Conservation (phyloP, 2,888 invertebrate genomes). For the Folsomia manolachei region DNA sequence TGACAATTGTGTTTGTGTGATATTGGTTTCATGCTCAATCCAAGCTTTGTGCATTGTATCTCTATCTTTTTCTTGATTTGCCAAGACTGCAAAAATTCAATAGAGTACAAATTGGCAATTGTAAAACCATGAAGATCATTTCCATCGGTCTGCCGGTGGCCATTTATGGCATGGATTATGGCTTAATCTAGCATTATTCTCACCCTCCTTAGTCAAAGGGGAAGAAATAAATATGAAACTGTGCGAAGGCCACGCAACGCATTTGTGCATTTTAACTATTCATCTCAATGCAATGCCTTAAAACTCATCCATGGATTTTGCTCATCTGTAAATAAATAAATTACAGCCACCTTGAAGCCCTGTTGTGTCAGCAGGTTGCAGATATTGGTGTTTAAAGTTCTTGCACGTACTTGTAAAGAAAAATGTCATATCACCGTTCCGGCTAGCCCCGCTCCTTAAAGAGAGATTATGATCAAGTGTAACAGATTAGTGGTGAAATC, state of each 20-base stretch:
- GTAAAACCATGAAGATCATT: conserved; percentile 16
- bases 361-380: no score
- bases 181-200: conserved; percentile 12
- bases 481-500: neutral
- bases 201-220: neutral
- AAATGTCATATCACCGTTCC: no score
- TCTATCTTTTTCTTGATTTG: no score
- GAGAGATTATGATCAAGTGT: neutral
- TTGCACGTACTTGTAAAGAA: no score
- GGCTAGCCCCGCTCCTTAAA: neutral
- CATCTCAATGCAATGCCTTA: no score
- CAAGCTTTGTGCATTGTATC: conserved; percentile 29
- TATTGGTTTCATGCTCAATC: conserved; percentile 19
- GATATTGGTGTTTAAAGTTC: no score
- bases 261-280: conserved; percentile 4
- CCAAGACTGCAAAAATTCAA: conserved; percentile 20
- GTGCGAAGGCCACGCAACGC: neutral
- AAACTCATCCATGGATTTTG: no score
- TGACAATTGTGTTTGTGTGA: conserved; percentile 24
- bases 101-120: conserved; percentile 20
- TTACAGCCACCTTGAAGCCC: no score
- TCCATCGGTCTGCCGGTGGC: conserved; percentile 22
- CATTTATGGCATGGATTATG: conserved; percentile 25
- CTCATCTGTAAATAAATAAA: no score
- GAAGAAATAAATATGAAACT: neutral